phyloP scores from a whole-genome alignment of 2,113 vertebrate species.

The Reinhardtius hippoglossoides region DNA sequence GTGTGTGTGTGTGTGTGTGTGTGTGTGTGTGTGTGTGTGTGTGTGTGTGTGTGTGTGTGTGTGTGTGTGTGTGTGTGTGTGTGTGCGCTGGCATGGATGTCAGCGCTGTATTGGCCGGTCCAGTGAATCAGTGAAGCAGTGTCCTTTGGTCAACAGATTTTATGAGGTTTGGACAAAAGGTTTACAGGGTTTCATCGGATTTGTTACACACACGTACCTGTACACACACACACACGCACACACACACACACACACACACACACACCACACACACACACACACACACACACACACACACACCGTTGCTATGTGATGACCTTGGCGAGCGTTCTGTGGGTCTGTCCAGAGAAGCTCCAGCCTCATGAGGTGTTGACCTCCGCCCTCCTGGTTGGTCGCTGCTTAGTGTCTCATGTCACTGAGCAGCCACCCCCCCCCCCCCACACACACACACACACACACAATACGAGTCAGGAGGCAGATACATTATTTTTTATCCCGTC shows the following conservation, averaged over 20 bases:
- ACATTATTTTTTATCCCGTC: background rate
- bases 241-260: background rate
- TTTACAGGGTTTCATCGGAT: conserved; percentile 39
- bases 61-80: conserved; percentile 3
- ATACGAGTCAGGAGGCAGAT: conserved; percentile 5
- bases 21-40: conserved; percentile 2
- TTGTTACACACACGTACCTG: conserved; percentile 3
- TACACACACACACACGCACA: background rate
- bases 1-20: conserved; percentile 1
- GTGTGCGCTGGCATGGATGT: conserved; percentile 1
- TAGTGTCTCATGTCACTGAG: conserved; percentile 37
- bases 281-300: conserved; percentile 5
- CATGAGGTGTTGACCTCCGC: conserved; percentile 48
- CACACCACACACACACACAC: background rate
- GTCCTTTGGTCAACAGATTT: conserved; percentile 57
- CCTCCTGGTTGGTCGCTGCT: background rate
- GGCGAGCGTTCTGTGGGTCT: conserved; percentile 15
- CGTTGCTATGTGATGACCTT: conserved; percentile 41
- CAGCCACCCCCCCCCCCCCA: background rate
- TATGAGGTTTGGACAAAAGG: conserved; percentile 46
- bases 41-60: background rate
- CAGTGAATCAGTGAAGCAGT: conserved; percentile 19
- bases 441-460: background rate
- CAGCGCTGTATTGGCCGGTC: conserved; percentile 16
- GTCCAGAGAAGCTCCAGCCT: conserved; percentile 7